Conservation (phyloP, 2,888 invertebrate genomes). For the Stenotaenia linearis region DNA sequence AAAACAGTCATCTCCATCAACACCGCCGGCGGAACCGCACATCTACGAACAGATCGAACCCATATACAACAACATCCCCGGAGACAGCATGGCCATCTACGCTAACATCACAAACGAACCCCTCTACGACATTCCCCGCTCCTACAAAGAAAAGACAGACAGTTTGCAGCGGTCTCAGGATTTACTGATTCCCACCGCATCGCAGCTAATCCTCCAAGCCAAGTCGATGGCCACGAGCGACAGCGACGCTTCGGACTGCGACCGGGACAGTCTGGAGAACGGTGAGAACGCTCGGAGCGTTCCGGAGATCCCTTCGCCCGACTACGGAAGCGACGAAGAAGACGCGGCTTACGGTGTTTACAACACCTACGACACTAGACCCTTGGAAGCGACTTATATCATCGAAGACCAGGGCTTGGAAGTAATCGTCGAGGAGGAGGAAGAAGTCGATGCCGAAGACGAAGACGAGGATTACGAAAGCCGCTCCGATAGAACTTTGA, state of each 20-base stretch:
- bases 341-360: slow-evolving; percentile 34
- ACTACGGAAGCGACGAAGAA: slow-evolving; percentile 28
- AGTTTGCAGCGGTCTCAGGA: background rate
- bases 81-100: slow-evolving; percentile 15
- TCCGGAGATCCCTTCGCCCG: slow-evolving; percentile 30
- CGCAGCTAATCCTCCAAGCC: slow-evolving; percentile 27
- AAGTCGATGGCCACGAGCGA: background rate
- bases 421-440: slow-evolving; percentile 33
- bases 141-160: background rate
- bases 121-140: slow-evolving; percentile 21
- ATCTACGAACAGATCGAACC: slow-evolving; percentile 14
- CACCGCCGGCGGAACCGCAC: background rate
- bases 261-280: slow-evolving; percentile 19
- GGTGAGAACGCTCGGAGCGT: background rate
- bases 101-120: slow-evolving; percentile 5
- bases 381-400: background rate
- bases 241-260: slow-evolving; percentile 10
- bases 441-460: background rate
- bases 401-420: slow-evolving; percentile 26
- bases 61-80: slow-evolving; percentile 23
- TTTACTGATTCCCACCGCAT: slow-evolving; percentile 3
- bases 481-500: slow-evolving; percentile 3
- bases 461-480: slow-evolving; percentile 29
- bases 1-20: background rate
- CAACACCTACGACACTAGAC: background rate